Conservation (phyloP, 2,888 invertebrate genomes). For the Pammene aurita region DNA sequence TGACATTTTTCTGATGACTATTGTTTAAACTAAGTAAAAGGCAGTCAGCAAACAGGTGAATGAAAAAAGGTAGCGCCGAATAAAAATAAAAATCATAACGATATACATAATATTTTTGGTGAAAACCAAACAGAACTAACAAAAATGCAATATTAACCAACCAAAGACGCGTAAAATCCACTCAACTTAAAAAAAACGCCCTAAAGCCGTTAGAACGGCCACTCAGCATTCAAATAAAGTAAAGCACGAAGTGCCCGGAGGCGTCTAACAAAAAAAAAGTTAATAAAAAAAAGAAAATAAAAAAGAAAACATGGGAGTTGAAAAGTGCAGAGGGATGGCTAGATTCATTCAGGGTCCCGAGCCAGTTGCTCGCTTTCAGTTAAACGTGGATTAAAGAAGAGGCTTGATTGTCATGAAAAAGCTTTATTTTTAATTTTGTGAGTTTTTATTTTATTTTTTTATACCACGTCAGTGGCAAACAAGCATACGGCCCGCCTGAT, state of each 20-base stretch:
- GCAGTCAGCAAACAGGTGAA: too few species aligned
- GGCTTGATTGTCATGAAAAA: constrained; percentile 11
- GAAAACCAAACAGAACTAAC: not conserved
- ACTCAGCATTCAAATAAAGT: constrained; percentile 42
- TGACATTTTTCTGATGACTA: too few species aligned
- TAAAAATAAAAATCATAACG: too few species aligned
- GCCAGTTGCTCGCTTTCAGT: constrained; percentile 41
- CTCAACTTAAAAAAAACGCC: constrained; percentile 25
- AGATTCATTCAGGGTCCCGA: constrained; percentile 59
- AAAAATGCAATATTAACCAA: not conserved
- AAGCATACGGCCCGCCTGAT: too few species aligned
- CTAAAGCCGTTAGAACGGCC: constrained; percentile 36
- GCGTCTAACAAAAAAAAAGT: constrained; percentile 41
- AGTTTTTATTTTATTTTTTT: too few species aligned
- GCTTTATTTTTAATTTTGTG: too few species aligned
- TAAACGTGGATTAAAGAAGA: constrained; percentile 37
- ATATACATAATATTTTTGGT: not conserved
- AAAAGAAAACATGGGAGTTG: constrained; percentile 55
- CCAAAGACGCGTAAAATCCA: constrained; percentile 22
- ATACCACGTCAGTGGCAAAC: too few species aligned
- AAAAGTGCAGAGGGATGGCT: constrained; percentile 66
- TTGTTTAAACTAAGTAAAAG: too few species aligned
- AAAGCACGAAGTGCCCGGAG: constrained; percentile 38
- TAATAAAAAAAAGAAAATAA: constrained; percentile 22
- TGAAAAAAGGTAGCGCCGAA: too few species aligned